phyloP scores from a whole-genome alignment of 2,888 invertebrate genomes.

The Chrysolina haemoptera region DNA sequence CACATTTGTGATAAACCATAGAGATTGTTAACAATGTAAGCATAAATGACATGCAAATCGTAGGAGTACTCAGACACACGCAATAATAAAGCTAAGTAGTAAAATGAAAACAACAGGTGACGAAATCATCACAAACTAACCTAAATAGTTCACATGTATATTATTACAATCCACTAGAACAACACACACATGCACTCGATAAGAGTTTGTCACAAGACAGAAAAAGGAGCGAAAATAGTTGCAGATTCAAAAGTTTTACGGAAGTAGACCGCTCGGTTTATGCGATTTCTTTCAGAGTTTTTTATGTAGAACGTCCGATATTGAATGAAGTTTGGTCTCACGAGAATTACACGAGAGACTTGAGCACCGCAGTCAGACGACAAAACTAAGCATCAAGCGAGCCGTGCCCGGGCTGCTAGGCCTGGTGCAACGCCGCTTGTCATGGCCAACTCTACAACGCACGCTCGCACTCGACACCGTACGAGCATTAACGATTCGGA shows the following conservation, averaged over 20 bases:
- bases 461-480: neutral
- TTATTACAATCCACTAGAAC: conserved; percentile 29
- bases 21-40: neutral
- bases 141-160: conserved; percentile 56
- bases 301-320: neutral
- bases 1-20: neutral
- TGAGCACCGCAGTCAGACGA: neutral
- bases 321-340: conserved; percentile 2
- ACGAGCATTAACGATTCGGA: conserved; percentile 11
- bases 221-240: neutral
- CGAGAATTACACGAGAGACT: neutral
- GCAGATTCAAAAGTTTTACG: neutral
- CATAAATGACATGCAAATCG: neutral
- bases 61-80: neutral
- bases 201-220: neutral
- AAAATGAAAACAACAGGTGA: conserved; percentile 52
- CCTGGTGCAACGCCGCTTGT: conserved; percentile 8
- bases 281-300: neutral
- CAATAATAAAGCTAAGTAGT: neutral
- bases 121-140: conserved; percentile 53
- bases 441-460: neutral
- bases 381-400: conserved; percentile 18
- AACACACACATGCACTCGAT: conserved; percentile 22
- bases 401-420: conserved; percentile 29
- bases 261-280: neutral